Evolutionary conservation across 2,113 vertebrate genomes (phyloP).

Genomic region (Chinchilla lanigera): DNA sequence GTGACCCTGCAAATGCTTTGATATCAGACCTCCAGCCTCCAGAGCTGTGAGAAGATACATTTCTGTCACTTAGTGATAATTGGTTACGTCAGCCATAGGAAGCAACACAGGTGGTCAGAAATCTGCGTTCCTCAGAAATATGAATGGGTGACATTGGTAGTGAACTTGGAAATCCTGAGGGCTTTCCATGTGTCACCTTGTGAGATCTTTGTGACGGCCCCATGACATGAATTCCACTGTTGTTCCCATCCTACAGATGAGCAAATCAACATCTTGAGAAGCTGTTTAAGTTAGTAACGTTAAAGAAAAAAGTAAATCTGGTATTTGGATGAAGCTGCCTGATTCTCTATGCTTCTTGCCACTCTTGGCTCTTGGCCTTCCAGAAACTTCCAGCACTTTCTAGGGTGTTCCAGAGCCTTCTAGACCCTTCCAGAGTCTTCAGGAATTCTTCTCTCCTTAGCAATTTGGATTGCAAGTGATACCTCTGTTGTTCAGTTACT

Average conservation of each 20-base stretch:
- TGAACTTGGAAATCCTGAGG: background rate
- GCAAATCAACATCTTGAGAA: background rate
- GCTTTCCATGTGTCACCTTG: accelerated
- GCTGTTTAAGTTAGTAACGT: background rate
- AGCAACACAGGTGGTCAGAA: background rate
- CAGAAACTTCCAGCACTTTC: background rate
- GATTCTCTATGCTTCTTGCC: background rate
- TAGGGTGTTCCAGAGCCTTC: background rate
- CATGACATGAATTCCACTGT: accelerated
- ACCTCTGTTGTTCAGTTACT: background rate
- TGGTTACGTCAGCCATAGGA: background rate
- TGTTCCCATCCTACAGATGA: background rate
- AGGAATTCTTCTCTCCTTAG: background rate
- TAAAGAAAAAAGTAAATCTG: background rate
- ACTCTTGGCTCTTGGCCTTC: no score
- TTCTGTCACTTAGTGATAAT: background rate
- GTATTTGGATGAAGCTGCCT: background rate
- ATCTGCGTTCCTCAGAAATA: background rate
- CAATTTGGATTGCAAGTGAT: background rate
- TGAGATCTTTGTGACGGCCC: background rate
- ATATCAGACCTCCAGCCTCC: background rate
- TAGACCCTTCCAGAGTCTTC: background rate
- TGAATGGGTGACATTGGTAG: accelerated
- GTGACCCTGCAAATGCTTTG: background rate
- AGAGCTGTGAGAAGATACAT: background rate